Base-by-base conservation (phyloP, 2,113 vertebrate species). In the Pycnonotus jocosus region DNA sequence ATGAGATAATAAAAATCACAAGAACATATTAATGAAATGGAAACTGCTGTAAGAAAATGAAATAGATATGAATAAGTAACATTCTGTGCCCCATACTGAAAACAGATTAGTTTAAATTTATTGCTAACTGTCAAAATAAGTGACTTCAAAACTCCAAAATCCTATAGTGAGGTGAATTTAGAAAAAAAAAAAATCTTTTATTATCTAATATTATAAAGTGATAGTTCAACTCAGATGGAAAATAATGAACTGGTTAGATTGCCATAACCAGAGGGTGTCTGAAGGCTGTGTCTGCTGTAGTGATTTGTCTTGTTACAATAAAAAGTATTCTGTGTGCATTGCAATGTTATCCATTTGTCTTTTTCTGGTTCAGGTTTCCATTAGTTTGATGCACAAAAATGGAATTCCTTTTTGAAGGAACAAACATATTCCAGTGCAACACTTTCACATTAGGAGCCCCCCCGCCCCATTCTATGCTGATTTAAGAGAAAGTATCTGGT, bases 41-140 rank as follows among this genome's bases (percentile, higher is more conserved):
- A 72, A 90, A 71, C 42, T 90, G 27, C 28, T 81, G 60, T 66
- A 86, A 65, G 48, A 86, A 92, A 86, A 90, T 45, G 22, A 93
- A 94, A 92, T 82, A 89, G n/a, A 78, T 81, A 87, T 48, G 47
- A 90, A 31, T 92, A 93, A 86, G 71, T 88, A 93, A 74, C 21
- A 69, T 62, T 95, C 73, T 54, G 19, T 88, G 24, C n/a, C 62
- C 56, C 14, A 13, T 60, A 58, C 48, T 57, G 50, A 92, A 95
- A 92, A 60, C 25, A 60, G 1, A 4, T 85, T 79, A 60, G 20
- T 35, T 71, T 77, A 45, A 88, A 94, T 96, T 88, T 96, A 72
- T 53, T 95, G 27, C 37, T 84, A 70, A 35, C 56, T 92, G 61
- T 93, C 77, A 93, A 89, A 92, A 82, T 79, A 60, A 66, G 31